A percentile compares a stretch with the other conserved stretches of the same genome.
phyloP scores from a whole-genome alignment of 2,888 invertebrate species.

The Caenorhabditis afra region DNA sequence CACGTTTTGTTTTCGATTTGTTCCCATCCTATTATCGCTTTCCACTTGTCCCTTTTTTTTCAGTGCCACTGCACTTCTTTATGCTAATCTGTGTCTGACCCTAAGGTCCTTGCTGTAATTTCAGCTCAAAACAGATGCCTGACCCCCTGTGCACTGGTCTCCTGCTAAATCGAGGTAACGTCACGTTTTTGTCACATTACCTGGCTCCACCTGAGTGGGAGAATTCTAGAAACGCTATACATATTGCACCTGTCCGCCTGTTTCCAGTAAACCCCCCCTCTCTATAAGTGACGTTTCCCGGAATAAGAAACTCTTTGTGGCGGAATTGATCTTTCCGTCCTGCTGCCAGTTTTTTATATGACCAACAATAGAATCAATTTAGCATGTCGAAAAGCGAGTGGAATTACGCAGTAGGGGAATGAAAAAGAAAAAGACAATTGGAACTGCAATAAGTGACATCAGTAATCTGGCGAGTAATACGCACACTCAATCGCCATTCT shows the following conservation, averaged over 20 bases:
- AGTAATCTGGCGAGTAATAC: constrained; percentile 28
- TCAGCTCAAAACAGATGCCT: too few species aligned
- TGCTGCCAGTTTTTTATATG: too few species aligned
- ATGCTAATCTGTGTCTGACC: too few species aligned
- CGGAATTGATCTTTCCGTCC: constrained; percentile 23
- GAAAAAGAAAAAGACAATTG: constrained; percentile 5
- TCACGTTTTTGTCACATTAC: neutral
- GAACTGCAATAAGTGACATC: constrained; percentile 27
- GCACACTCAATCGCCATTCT: neutral
- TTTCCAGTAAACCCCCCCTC: constrained; percentile 5
- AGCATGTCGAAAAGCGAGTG: constrained; percentile 23
- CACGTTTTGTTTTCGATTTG: constrained; percentile 13
- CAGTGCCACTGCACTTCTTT: neutral
- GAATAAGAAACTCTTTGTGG: constrained; percentile 3
- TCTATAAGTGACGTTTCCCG: constrained; percentile 27
- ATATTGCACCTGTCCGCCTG: constrained; percentile 27
- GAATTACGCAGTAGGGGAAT: too few species aligned
- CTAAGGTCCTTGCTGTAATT: too few species aligned
- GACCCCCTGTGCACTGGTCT: too few species aligned
- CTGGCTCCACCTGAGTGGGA: neutral
- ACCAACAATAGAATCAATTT: constrained; percentile 40
- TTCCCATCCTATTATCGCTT: neutral
- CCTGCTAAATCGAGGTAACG: too few species aligned
- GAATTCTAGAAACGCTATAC: constrained; percentile 12
- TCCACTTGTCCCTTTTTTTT: neutral